These are phyloP conservation scores for Dolichallabes microphthalmus DNA, from an alignment of 2,113 vertebrate species.

Conservation along the genomic window DNA sequence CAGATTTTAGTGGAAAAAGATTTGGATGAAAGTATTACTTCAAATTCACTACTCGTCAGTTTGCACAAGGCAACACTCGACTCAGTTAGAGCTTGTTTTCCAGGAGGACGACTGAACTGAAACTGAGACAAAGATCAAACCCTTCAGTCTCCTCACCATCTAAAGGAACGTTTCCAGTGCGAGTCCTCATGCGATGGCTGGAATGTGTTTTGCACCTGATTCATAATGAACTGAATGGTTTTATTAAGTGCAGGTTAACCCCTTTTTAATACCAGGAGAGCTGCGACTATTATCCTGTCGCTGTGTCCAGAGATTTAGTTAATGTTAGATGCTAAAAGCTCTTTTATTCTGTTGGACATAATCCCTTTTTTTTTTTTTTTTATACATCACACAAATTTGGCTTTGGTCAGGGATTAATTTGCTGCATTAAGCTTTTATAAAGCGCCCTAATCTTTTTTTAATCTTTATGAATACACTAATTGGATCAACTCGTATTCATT, in stretches of 20 bases:
- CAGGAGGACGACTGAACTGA: too few species aligned
- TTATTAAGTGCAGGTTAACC: conserved; percentile 10
- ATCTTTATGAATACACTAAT: conserved; percentile 13
- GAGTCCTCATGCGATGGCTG: not conserved
- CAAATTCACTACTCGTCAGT: not conserved
- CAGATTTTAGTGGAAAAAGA: not conserved
- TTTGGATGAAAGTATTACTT: not conserved
- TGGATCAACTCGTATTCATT: not conserved
- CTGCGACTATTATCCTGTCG: conserved; percentile 1
- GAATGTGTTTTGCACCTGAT: not conserved
- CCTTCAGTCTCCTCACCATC: not conserved
- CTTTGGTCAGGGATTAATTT: conserved; percentile 11
- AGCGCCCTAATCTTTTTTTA: not conserved
- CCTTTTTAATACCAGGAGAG: not conserved
- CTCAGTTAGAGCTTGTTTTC: not conserved
- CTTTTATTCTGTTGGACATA: not conserved
- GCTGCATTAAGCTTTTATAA: not conserved
- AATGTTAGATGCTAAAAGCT: not conserved
- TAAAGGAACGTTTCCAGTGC: too few species aligned
- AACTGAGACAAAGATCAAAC: too few species aligned
- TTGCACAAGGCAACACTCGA: not conserved
- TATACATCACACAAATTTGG: not conserved
- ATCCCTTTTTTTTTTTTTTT: not conserved
- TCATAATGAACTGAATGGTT: not conserved
- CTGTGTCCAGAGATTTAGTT: not conserved